phyloP scores from a whole-genome alignment of 2,888 invertebrate genomes.

The Dione vanillae region DNA sequence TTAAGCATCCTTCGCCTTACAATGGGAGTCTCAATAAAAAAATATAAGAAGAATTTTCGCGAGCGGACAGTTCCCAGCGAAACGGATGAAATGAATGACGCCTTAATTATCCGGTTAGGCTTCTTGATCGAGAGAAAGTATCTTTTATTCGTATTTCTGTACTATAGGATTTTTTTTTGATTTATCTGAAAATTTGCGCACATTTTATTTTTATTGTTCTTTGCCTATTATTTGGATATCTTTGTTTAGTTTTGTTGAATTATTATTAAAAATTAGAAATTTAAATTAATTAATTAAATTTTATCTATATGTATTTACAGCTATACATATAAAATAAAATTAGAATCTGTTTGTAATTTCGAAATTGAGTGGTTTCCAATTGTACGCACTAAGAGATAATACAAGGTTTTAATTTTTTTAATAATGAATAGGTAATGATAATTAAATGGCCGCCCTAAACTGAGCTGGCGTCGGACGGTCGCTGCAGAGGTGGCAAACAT shows the following conservation, averaged over 20 bases:
- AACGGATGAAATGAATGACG: slow-evolving; percentile 67
- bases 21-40: slow-evolving; percentile 40
- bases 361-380: too few relatives aligned
- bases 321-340: too few relatives aligned
- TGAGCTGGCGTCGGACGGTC: too few relatives aligned
- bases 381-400: too few relatives aligned
- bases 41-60: slow-evolving; percentile 42
- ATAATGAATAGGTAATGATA: too few relatives aligned
- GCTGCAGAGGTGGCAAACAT: too few relatives aligned
- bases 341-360: too few relatives aligned
- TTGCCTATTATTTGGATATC: slow-evolving; percentile 16
- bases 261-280: too few relatives aligned
- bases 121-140: slow-evolving; percentile 52
- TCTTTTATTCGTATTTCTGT: slow-evolving; percentile 43
- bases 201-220: slow-evolving; percentile 21
- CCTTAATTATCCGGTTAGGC: slow-evolving; percentile 77
- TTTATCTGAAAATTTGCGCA: slow-evolving; percentile 36
- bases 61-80: slow-evolving; percentile 51
- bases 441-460: too few relatives aligned
- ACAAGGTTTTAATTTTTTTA: too few relatives aligned
- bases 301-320: too few relatives aligned
- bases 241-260: neutral
- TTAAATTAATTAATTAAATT: too few relatives aligned
- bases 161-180: slow-evolving; percentile 38
- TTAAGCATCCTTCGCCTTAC: slow-evolving; percentile 30